These are phyloP conservation scores for Hydrozoanthus gracilis DNA, from an alignment of 92 coral and sea anemone species.

Conservation along the genomic window DNA sequence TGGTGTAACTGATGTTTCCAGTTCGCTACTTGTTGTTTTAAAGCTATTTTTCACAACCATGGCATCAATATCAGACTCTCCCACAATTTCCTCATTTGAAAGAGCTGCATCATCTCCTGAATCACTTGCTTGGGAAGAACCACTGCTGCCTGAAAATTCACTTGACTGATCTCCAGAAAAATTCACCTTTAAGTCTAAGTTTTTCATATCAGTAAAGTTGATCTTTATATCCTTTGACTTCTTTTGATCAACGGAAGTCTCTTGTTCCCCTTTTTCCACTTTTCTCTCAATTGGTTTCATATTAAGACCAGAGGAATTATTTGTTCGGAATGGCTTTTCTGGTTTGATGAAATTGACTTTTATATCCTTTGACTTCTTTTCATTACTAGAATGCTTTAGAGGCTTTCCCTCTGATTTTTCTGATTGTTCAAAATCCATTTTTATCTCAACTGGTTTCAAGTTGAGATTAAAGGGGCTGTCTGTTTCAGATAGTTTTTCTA, in stretches of 20 bases:
- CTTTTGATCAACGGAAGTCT: not conserved
- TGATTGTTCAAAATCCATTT: not conserved
- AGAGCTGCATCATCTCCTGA: not conserved
- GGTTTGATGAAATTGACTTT: too few relatives aligned
- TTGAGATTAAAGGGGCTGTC: not conserved
- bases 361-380: not conserved
- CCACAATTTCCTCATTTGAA: not conserved
- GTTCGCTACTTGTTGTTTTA: not conserved
- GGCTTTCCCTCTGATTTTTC: not conserved
- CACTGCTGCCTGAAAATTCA: not conserved
- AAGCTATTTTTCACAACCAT: not conserved
- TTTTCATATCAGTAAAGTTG: not conserved
- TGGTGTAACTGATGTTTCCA: too few relatives aligned
- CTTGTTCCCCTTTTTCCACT: not conserved
- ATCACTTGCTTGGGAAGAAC: not conserved
- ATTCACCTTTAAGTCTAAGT: conserved; percentile 12
- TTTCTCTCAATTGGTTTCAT: not conserved
- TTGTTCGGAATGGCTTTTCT: too few relatives aligned
- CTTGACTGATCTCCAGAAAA: conserved; percentile 1
- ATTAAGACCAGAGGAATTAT: too few relatives aligned
- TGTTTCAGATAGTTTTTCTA: too few relatives aligned
- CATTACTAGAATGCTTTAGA: not conserved
- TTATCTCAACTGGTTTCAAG: not conserved
- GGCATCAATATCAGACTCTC: not conserved
- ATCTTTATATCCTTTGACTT: not conserved